phyloP scores from a whole-genome alignment of 1,140 invertebrate genomes.

The Scaptomyza graminum region DNA sequence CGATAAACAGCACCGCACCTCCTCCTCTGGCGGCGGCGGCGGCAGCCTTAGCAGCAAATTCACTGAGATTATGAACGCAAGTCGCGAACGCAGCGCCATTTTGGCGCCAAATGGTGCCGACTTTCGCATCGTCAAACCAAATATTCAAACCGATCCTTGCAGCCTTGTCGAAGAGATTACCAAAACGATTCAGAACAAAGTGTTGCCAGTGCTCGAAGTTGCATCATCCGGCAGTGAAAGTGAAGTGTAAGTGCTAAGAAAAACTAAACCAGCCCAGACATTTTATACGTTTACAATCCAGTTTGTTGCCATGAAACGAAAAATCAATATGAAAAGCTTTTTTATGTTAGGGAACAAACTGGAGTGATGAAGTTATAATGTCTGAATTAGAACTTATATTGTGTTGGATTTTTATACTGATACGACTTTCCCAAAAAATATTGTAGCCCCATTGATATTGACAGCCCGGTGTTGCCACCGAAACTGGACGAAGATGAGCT shows the following conservation, averaged over 20 bases:
- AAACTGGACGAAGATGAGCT: slow-evolving; percentile 92
- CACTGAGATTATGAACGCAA: slow-evolving; percentile 75
- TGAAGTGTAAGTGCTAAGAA: slow-evolving; percentile 81
- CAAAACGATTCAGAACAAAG: slow-evolving; percentile 81
- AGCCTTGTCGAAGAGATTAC: slow-evolving; percentile 76
- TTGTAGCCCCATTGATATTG: slow-evolving; percentile 87
- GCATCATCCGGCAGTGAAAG: slow-evolving; percentile 88
- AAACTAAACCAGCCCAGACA: no score
- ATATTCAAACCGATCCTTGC: slow-evolving; percentile 74
- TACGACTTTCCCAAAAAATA: slow-evolving; percentile 37
- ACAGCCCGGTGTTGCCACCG: slow-evolving; percentile 88
- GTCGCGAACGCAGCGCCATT: slow-evolving; percentile 57
- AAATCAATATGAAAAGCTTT: no score
- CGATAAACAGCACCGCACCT: slow-evolving; percentile 55
- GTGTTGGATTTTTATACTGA: no score
- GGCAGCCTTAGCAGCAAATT: slow-evolving; percentile 68
- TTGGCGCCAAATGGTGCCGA: slow-evolving; percentile 78
- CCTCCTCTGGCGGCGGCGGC: background rate
- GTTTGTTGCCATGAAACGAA: no score
- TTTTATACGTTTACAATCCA: no score
- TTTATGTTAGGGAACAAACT: background rate
- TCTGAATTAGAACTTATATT: no score
- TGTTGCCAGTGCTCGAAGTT: slow-evolving; percentile 86
- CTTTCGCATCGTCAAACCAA: slow-evolving; percentile 53
- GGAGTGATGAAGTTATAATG: background rate